Evolutionary conservation across 2,888 invertebrate species (phyloP).

Genomic region (Adelognathus sp.): DNA sequence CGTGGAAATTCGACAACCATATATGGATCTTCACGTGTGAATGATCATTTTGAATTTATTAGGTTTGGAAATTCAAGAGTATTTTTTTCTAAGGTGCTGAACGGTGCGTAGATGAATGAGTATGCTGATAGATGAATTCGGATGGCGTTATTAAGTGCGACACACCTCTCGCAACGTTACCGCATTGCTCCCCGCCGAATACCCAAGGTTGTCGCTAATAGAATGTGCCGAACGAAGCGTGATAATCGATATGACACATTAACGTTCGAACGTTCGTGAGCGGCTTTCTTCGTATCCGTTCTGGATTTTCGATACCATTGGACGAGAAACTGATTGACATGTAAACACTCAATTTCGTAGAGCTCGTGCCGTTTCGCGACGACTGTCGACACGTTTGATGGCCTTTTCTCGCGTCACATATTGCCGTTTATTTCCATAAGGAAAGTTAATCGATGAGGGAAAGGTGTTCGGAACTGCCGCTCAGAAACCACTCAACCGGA

Average conservation of each 20-base stretch:
- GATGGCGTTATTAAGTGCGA: neutral
- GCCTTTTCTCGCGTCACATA: too few species aligned
- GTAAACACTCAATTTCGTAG: too few species aligned
- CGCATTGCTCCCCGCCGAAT: neutral
- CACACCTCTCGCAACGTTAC: neutral
- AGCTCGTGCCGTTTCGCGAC: too few species aligned
- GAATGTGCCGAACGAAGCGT: slow-evolving; percentile 29
- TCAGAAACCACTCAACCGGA: too few species aligned
- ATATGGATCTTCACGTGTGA: neutral
- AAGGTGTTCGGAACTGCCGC: too few species aligned
- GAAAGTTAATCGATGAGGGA: too few species aligned
- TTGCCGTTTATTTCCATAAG: too few species aligned
- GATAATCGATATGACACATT: slow-evolving; percentile 20
- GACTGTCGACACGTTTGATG: too few species aligned
- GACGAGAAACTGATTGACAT: slow-evolving; percentile 1
- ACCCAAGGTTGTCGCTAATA: slow-evolving; percentile 8
- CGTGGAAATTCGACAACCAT: neutral
- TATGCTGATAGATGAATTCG: too few species aligned
- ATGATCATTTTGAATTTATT: neutral
- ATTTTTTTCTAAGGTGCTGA: neutral
- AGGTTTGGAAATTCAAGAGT: too few species aligned
- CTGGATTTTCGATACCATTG: neutral
- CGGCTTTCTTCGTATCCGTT: neutral
- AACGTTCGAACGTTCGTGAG: neutral
- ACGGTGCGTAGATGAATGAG: neutral